phyloP scores from a whole-genome alignment of 2,797 vertebrate genomes.

The Leptodactylus fallax region DNA sequence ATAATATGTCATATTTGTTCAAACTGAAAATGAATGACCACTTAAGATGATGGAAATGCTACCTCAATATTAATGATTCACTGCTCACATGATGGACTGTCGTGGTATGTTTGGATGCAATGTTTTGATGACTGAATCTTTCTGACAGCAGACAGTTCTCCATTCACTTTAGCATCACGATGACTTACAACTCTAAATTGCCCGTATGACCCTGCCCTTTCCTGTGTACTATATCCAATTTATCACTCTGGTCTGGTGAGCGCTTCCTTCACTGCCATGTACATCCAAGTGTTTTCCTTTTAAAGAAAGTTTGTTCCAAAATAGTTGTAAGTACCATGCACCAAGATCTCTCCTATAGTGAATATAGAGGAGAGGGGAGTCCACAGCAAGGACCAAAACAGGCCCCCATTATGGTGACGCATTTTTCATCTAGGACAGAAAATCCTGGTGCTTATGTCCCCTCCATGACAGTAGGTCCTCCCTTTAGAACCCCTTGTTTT shows the following conservation, averaged over 20 bases:
- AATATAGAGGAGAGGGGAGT: background rate
- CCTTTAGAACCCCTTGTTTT: no score
- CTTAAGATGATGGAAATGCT: background rate
- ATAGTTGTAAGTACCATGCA: background rate
- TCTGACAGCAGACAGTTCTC: background rate
- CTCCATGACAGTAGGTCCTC: no score
- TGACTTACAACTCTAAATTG: background rate
- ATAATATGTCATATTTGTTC: background rate
- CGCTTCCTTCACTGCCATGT: background rate
- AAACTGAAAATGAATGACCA: background rate
- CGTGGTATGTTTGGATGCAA: background rate
- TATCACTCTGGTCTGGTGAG: background rate
- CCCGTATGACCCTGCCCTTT: slow-evolving; percentile 10
- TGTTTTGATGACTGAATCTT: slow-evolving; percentile 11
- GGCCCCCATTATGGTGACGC: no score
- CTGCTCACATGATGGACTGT: background rate
- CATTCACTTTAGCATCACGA: slow-evolving; percentile 4
- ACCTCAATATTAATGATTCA: slow-evolving; percentile 2
- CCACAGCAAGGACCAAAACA: no score
- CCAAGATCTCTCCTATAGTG: background rate
- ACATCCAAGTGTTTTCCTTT: background rate
- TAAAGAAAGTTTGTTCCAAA: background rate
- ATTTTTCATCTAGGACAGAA: no score
- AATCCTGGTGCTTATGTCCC: no score
- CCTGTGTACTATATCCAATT: background rate